Evolutionary conservation across 2,888 invertebrate genomes (phyloP), one percentile per base, ranked within the genome.

Genomic region (Lycia hirtaria): DNA sequence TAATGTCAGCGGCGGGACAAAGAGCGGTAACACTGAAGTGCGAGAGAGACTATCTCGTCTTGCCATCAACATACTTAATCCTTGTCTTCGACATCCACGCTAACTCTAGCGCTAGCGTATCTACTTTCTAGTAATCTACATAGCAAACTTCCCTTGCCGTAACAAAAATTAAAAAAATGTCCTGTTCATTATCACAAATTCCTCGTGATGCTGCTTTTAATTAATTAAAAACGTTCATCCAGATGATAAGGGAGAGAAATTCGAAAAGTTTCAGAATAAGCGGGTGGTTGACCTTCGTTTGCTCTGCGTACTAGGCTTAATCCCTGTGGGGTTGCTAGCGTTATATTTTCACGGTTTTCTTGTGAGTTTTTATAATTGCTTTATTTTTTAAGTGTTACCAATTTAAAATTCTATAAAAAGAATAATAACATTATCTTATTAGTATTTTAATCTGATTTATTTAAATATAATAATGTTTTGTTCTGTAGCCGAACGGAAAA

Each of bases 191-290:
- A 76, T 75, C 68, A 47, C 71, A 67, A 73, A 72, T 70, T 69
- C 69, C 68, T 69, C 61, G 60, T 60, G 69, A 73, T 63, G 69
- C 66, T 64, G 69, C 67, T 73, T 78, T 77, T 78, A 78, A 78
- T 77, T 78, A 78, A 79, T 78, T 77, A 78, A 78, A 77, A 78
- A 70, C 71, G 68, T 60, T 61, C 65, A 71, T 70, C 72, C 63
- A 62, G 64, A 69, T 69, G 72, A 70, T 66, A 77, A 71, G 67
- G 72, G 65, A 56, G 59, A 43, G 37, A 38, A 37, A 52, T 47
- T 49, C 15, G 47, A 52, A 57, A 57, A 57, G 37, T 58, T 49
- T 53, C 41, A 44, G 45, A 56, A 53, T 53, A 40, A 38, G 37
- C 7, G 17, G 20, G 60, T 52, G 33, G 19, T 35, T 33, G 47